A percentile compares a stretch with the other conserved stretches of the same genome.
Conservation (phyloP, 2,113 vertebrate species). For the Brachyistius frenatus region DNA sequence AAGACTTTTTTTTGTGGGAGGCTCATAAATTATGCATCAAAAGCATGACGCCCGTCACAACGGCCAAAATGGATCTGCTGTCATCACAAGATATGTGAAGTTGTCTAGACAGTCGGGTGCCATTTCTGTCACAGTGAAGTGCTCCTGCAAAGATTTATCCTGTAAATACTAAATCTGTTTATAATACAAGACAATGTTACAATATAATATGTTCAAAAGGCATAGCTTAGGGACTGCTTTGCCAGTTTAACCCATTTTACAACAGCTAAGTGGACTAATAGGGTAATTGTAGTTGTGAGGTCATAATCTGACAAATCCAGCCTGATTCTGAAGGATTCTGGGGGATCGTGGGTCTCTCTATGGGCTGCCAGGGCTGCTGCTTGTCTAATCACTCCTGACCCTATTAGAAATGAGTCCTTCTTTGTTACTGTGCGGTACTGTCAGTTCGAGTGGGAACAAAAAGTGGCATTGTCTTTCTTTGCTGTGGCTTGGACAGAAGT, state of each 20-base stretch:
- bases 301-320: constrained; percentile 69
- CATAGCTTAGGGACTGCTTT: not conserved
- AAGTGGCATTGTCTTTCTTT: constrained; percentile 78
- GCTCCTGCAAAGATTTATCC: constrained; percentile 8
- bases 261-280: constrained; percentile 34
- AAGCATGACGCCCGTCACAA: constrained; percentile 17
- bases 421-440: constrained; percentile 76
- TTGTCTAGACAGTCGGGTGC: constrained; percentile 57
- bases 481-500: constrained; percentile 66
- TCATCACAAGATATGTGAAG: constrained; percentile 36
- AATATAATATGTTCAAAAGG: constrained; percentile 27
- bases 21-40: constrained; percentile 67
- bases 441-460: constrained; percentile 79
- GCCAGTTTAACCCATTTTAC: constrained; percentile 19
- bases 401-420: constrained; percentile 74
- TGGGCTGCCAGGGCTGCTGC: constrained; percentile 44
- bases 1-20: constrained; percentile 20
- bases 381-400: constrained; percentile 79
- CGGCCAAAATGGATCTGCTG: constrained; percentile 20
- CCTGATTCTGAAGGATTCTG: constrained; percentile 65
- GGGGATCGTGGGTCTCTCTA: constrained; percentile 54
- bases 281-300: constrained; percentile 58
- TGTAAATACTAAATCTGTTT: constrained; percentile 9
- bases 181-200: constrained; percentile 3
- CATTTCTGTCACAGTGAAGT: constrained; percentile 30